A percentile compares a stretch with the other conserved stretches of the same genome.
phyloP scores from a whole-genome alignment of 2,797 vertebrate genomes.

The Enteromius fasciolatus region DNA sequence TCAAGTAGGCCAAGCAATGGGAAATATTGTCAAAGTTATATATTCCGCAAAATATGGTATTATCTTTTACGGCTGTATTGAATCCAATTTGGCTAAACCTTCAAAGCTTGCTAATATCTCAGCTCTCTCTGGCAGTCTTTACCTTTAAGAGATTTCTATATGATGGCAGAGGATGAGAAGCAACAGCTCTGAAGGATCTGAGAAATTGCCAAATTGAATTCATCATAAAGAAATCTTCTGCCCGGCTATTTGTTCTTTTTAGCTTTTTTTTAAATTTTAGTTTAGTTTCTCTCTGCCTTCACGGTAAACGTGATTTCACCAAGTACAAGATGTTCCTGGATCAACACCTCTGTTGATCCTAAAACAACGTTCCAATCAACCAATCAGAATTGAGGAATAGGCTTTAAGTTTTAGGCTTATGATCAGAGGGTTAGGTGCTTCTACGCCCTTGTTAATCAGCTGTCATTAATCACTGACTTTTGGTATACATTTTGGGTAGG shows the following conservation, averaged over 20 bases:
- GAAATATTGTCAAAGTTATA: slow-evolving; percentile 6
- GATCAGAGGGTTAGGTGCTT: too few relatives aligned
- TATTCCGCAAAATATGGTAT: neutral
- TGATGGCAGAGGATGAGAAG: slow-evolving; percentile 32
- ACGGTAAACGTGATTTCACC: too few relatives aligned
- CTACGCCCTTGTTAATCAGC: too few relatives aligned
- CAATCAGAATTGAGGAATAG: too few relatives aligned
- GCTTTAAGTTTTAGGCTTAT: too few relatives aligned
- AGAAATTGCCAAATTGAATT: neutral
- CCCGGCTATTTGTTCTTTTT: neutral
- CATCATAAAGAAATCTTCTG: neutral
- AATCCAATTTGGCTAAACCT: neutral
- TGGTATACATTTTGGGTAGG: too few relatives aligned
- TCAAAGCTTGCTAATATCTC: slow-evolving; percentile 5
- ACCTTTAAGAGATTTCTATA: slow-evolving; percentile 16
- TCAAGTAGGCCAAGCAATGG: neutral
- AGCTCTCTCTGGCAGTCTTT: slow-evolving; percentile 2
- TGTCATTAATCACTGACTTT: too few relatives aligned
- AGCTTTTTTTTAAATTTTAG: neutral
- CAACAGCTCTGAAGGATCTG: slow-evolving; percentile 33
- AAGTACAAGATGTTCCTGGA: too few relatives aligned
- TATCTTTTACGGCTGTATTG: neutral
- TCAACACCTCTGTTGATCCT: too few relatives aligned
- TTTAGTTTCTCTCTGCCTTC: neutral
- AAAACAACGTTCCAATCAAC: too few relatives aligned